Percentiles rank a stretch among this genome's conserved stretches.
phyloP scores from a whole-genome alignment of 64 coral and sea anemone genomes.

The Pachyseris speciosa region DNA sequence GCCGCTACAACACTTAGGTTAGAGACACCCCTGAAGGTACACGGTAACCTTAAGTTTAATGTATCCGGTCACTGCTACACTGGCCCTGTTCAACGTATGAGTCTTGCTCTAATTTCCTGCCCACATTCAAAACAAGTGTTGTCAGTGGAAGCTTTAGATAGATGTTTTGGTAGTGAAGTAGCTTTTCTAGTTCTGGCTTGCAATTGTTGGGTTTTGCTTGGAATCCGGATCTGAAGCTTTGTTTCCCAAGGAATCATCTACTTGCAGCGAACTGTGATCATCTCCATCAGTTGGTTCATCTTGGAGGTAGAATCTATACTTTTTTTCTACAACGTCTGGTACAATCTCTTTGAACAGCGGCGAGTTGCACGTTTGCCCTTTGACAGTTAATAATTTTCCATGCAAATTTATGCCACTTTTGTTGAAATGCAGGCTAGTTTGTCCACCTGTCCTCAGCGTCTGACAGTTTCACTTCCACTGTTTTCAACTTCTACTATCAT shows the following conservation, averaged over 20 bases:
- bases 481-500: neutral
- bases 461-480: neutral
- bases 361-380: neutral
- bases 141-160: no score
- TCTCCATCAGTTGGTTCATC: slow-evolving; percentile 29
- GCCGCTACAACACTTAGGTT: no score
- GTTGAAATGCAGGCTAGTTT: neutral
- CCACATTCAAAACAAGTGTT: no score
- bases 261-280: neutral
- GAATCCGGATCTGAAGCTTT: slow-evolving; percentile 41
- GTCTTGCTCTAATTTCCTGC: neutral
- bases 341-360: neutral
- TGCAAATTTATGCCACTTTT: slow-evolving; percentile 10
- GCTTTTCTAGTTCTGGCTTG: neutral
- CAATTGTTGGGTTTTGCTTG: slow-evolving; percentile 61
- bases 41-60: no score
- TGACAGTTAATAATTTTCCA: neutral
- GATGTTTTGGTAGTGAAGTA: no score
- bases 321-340: slow-evolving; percentile 13
- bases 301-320: slow-evolving; percentile 35
- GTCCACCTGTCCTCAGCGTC: neutral
- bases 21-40: no score
- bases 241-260: slow-evolving; percentile 1
- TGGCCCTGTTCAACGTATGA: neutral
- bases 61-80: neutral